phyloP scores from a whole-genome alignment of 2,888 invertebrate genomes.

The Keiferia lycopersicella region DNA sequence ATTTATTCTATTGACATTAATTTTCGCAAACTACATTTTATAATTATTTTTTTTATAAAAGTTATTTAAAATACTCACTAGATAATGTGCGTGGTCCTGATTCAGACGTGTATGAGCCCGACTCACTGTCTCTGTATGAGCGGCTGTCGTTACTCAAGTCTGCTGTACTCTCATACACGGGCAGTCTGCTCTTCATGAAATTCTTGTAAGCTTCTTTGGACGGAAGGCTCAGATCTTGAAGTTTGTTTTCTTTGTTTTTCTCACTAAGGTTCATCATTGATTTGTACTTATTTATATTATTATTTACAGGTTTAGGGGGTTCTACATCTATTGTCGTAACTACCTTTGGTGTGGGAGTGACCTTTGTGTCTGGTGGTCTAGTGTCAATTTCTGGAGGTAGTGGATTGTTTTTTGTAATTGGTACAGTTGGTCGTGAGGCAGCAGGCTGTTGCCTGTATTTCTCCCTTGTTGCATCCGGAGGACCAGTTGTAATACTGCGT shows the following conservation, averaged over 20 bases:
- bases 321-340: background rate
- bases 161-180: constrained; percentile 40
- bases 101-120: constrained; percentile 52
- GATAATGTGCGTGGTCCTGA: constrained; percentile 55
- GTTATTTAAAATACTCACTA: constrained; percentile 48
- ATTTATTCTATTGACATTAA: too few species aligned
- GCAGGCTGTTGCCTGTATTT: too few species aligned
- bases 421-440: background rate
- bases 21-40: too few species aligned
- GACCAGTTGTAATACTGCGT: background rate
- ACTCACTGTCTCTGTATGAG: constrained; percentile 43
- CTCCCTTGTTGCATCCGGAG: too few species aligned
- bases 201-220: constrained; percentile 31
- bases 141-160: constrained; percentile 34
- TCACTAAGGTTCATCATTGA: background rate
- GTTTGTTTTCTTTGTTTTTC: background rate
- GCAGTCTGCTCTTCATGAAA: constrained; percentile 52
- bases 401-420: background rate
- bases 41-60: too few species aligned
- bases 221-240: background rate
- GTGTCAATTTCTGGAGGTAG: background rate
- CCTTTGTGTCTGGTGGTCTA: too few species aligned
- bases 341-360: background rate
- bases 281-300: background rate
- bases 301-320: constrained; percentile 3